phyloP scores from a whole-genome alignment of 2,888 invertebrate genomes.

The Artemia sinica region DNA sequence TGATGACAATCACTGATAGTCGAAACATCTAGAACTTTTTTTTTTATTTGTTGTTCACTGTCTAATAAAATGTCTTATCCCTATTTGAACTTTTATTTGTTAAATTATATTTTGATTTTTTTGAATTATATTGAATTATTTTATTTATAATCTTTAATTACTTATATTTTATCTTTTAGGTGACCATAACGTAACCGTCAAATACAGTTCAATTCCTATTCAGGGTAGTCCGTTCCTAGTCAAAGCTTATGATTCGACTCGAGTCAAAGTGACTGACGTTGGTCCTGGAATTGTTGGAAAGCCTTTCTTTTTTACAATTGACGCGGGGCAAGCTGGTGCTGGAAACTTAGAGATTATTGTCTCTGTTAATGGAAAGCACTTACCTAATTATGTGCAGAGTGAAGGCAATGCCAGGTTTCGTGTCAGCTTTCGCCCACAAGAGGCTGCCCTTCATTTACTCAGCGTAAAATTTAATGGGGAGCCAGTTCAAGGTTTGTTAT shows the following conservation, averaged over 20 bases:
- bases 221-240: conserved; percentile 88
- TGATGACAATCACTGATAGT: too few species aligned
- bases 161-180: conserved; percentile 32
- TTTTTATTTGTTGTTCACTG: too few species aligned
- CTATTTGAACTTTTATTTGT: too few species aligned
- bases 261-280: conserved; percentile 87
- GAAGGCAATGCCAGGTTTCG: conserved; percentile 88
- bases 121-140: conserved; percentile 16
- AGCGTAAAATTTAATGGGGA: conserved; percentile 64
- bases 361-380: conserved; percentile 85
- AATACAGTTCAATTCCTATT: conserved; percentile 53
- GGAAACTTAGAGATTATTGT: conserved; percentile 95
- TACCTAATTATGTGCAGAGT: conserved; percentile 92
- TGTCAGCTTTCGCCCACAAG: conserved; percentile 88
- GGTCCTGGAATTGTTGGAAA: conserved; percentile 75
- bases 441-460: conserved; percentile 72
- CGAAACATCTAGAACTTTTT: too few species aligned
- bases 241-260: conserved; percentile 84
- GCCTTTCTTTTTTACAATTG: conserved; percentile 76
- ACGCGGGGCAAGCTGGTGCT: conserved; percentile 53
- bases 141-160: conserved; percentile 19
- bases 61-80: too few species aligned
- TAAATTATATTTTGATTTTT: too few species aligned
- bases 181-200: conserved; percentile 76
- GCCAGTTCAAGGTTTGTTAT: conserved; percentile 47